A percentile compares a stretch with the other conserved stretches of the same genome.
phyloP scores from a whole-genome alignment of 2,797 vertebrate genomes.

The Hybognathus amarus region DNA sequence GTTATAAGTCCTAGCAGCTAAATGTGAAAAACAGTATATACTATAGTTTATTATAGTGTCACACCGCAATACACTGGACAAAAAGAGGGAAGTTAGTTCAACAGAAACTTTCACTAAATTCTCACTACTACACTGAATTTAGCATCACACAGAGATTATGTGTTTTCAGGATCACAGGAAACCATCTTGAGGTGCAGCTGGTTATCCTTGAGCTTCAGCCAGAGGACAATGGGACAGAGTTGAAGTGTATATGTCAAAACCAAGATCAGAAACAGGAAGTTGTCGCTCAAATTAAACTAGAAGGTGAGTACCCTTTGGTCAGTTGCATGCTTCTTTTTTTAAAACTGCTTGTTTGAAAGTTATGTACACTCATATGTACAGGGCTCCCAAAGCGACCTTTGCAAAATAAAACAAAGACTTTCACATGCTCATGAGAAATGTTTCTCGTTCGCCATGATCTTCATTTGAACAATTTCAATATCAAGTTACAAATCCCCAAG shows the following conservation, averaged over 20 bases:
- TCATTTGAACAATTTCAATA: no score
- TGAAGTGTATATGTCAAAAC: constrained; percentile 83
- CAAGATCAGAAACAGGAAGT: constrained; percentile 71
- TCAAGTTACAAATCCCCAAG: no score
- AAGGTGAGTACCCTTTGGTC: constrained; percentile 74
- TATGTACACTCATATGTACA: neutral
- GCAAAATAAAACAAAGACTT: no score
- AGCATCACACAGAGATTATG: neutral
- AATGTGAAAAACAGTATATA: neutral
- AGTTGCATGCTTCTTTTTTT: neutral
- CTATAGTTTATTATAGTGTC: neutral
- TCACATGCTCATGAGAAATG: no score
- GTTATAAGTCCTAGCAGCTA: neutral
- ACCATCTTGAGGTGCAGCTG: constrained; percentile 82
- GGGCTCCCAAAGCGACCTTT: no score
- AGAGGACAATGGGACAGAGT: constrained; percentile 78
- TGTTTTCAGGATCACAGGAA: constrained; percentile 78
- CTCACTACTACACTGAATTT: neutral
- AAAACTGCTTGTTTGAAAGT: neutral
- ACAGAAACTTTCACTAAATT: neutral
- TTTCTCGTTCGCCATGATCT: no score
- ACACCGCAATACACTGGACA: neutral
- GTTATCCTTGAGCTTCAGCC: constrained; percentile 76
- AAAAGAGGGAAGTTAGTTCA: neutral
- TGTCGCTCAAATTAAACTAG: constrained; percentile 73